Evolutionary conservation across 1,140 invertebrate genomes (phyloP).

Genomic region (Dreissena polymorpha): DNA sequence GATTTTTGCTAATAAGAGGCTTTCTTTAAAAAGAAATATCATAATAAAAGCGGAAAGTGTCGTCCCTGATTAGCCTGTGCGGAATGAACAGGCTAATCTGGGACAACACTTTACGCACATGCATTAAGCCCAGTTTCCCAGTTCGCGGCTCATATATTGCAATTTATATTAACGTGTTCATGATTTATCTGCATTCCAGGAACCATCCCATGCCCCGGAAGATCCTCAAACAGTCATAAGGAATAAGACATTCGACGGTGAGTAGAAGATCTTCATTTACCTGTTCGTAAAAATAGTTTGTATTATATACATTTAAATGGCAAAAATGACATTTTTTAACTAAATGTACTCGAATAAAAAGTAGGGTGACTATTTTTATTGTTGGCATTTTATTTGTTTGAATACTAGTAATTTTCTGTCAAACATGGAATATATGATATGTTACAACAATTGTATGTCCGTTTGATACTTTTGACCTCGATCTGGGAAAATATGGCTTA

Average conservation of each 20-base stretch:
- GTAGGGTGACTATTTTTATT: background rate
- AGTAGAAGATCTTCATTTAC: background rate
- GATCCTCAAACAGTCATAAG: background rate
- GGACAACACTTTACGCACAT: background rate
- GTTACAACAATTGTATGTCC: too few relatives aligned
- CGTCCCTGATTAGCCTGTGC: background rate
- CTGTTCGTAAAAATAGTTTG: background rate
- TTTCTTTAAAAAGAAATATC: background rate
- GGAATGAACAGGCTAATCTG: background rate
- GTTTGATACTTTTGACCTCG: too few relatives aligned
- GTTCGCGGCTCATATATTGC: too few relatives aligned
- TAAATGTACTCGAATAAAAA: background rate
- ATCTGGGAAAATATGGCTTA: too few relatives aligned
- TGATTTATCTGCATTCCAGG: slow-evolving; percentile 8
- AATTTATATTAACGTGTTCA: too few relatives aligned
- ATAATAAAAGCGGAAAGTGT: background rate
- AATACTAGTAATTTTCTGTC: background rate
- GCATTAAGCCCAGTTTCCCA: background rate
- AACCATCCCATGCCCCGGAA: slow-evolving; percentile 6
- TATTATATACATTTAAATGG: background rate
- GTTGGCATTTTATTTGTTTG: background rate
- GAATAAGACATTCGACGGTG: slow-evolving; percentile 15
- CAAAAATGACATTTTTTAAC: background rate
- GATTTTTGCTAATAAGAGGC: background rate
- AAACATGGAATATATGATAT: too few relatives aligned